Percentiles rank a stretch among this genome's conserved stretches.
These are phyloP conservation scores for Labroides dimidiatus DNA, from an alignment of 2,797 vertebrate genomes.

Conservation along the genomic window DNA sequence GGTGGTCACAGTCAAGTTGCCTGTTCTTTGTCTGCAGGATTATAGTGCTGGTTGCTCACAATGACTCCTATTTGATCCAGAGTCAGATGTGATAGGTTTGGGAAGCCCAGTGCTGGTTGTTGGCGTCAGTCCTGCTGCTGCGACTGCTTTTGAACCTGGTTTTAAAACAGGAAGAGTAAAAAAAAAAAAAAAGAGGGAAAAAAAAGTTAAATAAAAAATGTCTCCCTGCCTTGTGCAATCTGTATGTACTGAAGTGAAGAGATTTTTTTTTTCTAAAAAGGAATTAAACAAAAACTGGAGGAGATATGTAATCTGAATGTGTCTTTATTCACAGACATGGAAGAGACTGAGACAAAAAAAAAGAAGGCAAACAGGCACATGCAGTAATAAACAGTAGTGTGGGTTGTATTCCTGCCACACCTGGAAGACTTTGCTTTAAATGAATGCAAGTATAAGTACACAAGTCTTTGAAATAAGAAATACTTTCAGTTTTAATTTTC, in stretches of 20 bases:
- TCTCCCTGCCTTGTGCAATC: constrained; percentile 72
- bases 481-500: no score
- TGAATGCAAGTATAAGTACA: no score
- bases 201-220: constrained; percentile 16
- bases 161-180: constrained; percentile 42
- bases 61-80: constrained; percentile 22
- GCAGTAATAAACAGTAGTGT: no score
- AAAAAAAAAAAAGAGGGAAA: constrained; percentile 5
- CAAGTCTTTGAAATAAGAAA: no score
- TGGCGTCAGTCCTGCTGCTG: constrained; percentile 65
- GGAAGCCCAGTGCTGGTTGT: constrained; percentile 59
- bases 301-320: constrained; percentile 10
- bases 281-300: constrained; percentile 77
- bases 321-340: constrained; percentile 1
- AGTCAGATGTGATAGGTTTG: constrained; percentile 37
- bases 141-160: constrained; percentile 71
- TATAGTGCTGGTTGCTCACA: constrained; percentile 29
- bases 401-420: no score
- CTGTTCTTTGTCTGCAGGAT: constrained; percentile 59
- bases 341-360: no score
- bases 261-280: constrained; percentile 67
- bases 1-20: background rate
- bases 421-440: no score
- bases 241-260: constrained; percentile 75
- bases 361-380: no score